Percentiles rank a stretch among this genome's conserved stretches.
These are phyloP conservation scores for Campylomormyrus numenius DNA, from an alignment of 2,113 vertebrate genomes.

Conservation along the genomic window DNA sequence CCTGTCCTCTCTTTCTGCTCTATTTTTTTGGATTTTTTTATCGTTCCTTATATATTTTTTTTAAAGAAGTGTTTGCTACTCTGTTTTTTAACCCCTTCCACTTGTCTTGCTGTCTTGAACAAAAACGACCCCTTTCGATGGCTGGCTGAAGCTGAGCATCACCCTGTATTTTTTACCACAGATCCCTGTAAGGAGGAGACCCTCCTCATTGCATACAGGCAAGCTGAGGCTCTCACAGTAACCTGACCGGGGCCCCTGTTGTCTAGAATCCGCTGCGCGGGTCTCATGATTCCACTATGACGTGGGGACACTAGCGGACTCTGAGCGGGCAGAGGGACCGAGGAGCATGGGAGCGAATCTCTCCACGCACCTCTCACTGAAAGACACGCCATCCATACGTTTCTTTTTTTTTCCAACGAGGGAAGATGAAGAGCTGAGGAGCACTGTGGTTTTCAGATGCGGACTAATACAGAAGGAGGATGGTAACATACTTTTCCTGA, in stretches of 20 bases:
- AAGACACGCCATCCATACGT: not conserved
- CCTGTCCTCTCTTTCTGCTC: conserved; percentile 14
- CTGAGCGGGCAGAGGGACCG: conserved; percentile 12
- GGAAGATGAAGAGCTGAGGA: conserved; percentile 8
- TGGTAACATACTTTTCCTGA: not conserved
- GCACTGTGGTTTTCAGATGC: not conserved
- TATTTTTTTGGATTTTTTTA: not conserved
- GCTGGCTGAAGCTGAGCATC: conserved; percentile 77
- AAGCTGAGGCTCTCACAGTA: conserved; percentile 83
- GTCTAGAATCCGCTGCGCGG: conserved; percentile 38
- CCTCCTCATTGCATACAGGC: conserved; percentile 90
- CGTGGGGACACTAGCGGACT: conserved; percentile 22
- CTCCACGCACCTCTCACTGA: not conserved
- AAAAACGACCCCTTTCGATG: conserved; percentile 18
- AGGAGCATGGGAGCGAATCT: conserved; percentile 5
- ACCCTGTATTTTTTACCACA: conserved; percentile 88
- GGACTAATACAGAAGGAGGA: conserved; percentile 25
- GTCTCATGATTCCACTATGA: conserved; percentile 27
- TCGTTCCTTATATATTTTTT: not conserved
- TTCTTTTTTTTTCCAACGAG: conserved; percentile 18
- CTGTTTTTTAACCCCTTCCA: not conserved
- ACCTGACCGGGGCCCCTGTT: conserved; percentile 70
- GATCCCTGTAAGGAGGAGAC: conserved; percentile 89
- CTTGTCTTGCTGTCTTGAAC: conserved; percentile 15
- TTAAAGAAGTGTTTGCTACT: conserved; percentile 7